A percentile compares a stretch with the other conserved stretches of the same genome.
Evolutionary conservation across 2,113 vertebrate species (phyloP).

Genomic region (Hiodon tergisus): DNA sequence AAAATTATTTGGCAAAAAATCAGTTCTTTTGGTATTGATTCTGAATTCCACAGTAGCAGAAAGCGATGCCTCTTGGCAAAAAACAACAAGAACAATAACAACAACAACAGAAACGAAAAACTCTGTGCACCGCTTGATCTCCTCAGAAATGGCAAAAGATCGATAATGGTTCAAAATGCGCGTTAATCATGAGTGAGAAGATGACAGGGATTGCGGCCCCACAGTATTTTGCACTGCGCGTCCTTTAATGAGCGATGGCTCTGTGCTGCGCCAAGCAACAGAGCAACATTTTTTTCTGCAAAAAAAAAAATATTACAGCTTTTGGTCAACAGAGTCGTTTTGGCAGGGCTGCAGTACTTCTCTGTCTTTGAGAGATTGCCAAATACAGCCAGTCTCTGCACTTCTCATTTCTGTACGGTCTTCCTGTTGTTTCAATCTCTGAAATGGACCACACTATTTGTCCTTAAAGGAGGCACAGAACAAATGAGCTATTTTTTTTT

Average conservation of each 20-base stretch:
- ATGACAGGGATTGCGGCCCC: constrained; percentile 25
- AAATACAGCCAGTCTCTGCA: too few species aligned
- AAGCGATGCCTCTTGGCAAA: constrained; percentile 30
- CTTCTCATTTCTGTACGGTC: neutral
- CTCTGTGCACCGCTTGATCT: neutral
- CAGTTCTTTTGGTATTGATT: neutral
- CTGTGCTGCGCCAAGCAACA: neutral
- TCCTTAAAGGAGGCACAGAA: neutral
- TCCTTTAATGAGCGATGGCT: neutral
- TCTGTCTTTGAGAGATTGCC: neutral
- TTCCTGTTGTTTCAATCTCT: neutral
- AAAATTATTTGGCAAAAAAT: neutral
- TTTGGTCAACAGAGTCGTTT: constrained; percentile 4
- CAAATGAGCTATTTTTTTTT: neutral
- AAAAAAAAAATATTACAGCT: too few species aligned
- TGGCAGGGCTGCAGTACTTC: neutral
- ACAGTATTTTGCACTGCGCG: constrained; percentile 31
- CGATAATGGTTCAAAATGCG: constrained; percentile 29
- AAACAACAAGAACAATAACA: constrained; percentile 15
- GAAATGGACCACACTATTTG: neutral
- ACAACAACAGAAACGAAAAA: too few species aligned
- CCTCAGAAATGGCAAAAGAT: constrained; percentile 25
- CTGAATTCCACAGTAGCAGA: neutral
- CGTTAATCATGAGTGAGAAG: constrained; percentile 24
- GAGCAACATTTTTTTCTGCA: too few species aligned